Conservation (phyloP, 2,888 invertebrate genomes). For the Mythimna impura region DNA sequence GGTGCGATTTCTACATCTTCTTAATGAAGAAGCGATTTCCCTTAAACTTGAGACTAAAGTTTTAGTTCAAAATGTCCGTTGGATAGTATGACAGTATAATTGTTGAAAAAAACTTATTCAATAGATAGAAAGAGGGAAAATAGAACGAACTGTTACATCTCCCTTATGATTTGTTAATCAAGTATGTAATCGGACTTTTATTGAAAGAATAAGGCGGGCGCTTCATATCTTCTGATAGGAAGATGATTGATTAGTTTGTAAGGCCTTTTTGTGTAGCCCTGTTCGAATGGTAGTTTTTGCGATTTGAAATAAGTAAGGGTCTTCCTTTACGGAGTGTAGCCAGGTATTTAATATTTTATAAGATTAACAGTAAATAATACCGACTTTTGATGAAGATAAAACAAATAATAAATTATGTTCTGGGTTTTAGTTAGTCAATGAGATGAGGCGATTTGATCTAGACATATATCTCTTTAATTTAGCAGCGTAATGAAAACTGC, state of each 20-base stretch:
- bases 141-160: constrained; percentile 17
- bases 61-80: background rate
- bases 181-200: constrained; percentile 55
- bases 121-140: background rate
- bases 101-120: background rate
- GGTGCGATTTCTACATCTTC: constrained; percentile 8
- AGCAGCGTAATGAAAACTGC: background rate
- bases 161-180: constrained; percentile 41
- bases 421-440: background rate
- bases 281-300: constrained; percentile 33
- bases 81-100: background rate
- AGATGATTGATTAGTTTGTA: constrained; percentile 53
- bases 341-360: constrained; percentile 11
- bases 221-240: constrained; percentile 47
- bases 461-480: background rate
- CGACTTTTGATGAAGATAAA: background rate
- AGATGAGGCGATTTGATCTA: background rate
- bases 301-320: constrained; percentile 24
- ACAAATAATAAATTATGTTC: background rate
- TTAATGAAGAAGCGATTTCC: background rate
- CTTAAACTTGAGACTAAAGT: background rate
- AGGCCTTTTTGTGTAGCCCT: constrained; percentile 25
- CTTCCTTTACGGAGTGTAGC: background rate
- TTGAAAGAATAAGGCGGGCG: constrained; percentile 39
- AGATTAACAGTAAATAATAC: background rate